Evolutionary conservation across 2,888 invertebrate genomes (phyloP).

Genomic region (Pterostichus niger): DNA sequence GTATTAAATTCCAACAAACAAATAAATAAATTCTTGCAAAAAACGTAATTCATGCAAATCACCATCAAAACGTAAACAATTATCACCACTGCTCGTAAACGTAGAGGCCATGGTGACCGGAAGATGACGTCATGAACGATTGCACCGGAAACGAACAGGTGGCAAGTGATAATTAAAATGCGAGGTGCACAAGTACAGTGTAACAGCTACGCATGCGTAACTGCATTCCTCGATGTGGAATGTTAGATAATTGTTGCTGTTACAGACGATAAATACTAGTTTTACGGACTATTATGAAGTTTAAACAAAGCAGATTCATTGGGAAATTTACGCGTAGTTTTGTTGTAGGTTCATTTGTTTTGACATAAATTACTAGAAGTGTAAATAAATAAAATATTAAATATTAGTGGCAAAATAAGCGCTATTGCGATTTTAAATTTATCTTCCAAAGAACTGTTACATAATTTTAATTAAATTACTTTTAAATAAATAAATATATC

Average conservation of each 20-base stretch:
- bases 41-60: background rate
- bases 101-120: constrained; percentile 8
- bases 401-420: too few relatives aligned
- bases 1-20: too few relatives aligned
- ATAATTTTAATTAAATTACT: too few relatives aligned
- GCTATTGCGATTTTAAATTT: too few relatives aligned
- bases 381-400: too few relatives aligned
- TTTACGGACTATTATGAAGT: background rate
- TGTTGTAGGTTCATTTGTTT: too few relatives aligned
- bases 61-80: background rate
- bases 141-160: constrained; percentile 7
- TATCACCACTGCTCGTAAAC: background rate
- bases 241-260: constrained; percentile 8
- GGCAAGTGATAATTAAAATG: constrained; percentile 7
- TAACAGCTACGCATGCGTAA: constrained; percentile 2
- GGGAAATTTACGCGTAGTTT: too few relatives aligned
- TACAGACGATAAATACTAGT: background rate
- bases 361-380: too few relatives aligned
- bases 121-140: constrained; percentile 8
- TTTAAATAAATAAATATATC: too few relatives aligned
- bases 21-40: too few relatives aligned
- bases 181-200: background rate
- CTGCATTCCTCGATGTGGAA: constrained; percentile 11
- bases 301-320: background rate
- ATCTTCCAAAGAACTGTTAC: too few relatives aligned